These are phyloP conservation scores for Clarias magur DNA, from an alignment of 2,113 vertebrate species.

Conservation along the genomic window DNA sequence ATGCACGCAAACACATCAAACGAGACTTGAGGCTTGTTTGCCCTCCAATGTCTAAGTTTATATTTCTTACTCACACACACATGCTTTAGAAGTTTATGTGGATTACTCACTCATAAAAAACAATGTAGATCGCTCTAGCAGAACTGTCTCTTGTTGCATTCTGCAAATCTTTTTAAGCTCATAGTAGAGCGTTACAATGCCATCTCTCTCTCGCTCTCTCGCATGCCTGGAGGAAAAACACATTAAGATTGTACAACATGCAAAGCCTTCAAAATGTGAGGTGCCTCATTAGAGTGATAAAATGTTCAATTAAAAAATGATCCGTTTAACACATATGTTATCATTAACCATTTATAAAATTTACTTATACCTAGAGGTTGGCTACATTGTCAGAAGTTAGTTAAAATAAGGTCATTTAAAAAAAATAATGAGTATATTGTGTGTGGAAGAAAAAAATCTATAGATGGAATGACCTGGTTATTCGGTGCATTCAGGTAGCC, in stretches of 20 bases:
- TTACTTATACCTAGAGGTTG: not conserved
- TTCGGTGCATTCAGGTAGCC: no score
- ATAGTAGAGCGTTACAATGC: not conserved
- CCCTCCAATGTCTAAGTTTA: conserved; percentile 17
- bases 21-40: conserved; percentile 26
- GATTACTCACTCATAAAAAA: conserved; percentile 23
- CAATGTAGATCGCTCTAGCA: conserved; percentile 11
- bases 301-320: not conserved
- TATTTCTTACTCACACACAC: conserved; percentile 25
- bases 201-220: not conserved
- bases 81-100: conserved; percentile 12
- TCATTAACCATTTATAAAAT: not conserved
- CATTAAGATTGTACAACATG: not conserved
- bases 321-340: not conserved
- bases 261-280: not conserved
- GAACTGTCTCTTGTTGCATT: conserved; percentile 13
- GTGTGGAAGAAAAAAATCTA: not conserved
- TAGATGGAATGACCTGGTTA: no score
- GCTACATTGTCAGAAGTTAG: not conserved
- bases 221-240: not conserved
- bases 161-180: not conserved
- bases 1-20: conserved; percentile 36
- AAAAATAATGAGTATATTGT: not conserved
- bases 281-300: not conserved
- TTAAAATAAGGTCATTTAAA: not conserved